Conservation (phyloP, 2,888 invertebrate genomes). For the Pristionchus arcanus region DNA sequence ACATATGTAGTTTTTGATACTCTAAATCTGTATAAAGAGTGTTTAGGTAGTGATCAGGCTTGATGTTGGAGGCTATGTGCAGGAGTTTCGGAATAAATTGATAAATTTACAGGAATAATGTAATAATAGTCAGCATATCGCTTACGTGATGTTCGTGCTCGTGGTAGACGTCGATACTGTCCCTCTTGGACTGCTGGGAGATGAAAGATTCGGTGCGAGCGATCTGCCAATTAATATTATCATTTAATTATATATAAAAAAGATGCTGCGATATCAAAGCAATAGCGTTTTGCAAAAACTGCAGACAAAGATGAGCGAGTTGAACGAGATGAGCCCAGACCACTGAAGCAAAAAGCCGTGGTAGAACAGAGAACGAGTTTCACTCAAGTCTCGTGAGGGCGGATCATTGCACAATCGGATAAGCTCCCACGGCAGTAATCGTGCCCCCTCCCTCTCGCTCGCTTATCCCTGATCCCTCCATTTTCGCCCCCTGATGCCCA, state of each 20-base stretch:
- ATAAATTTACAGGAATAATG: too few species aligned
- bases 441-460: neutral
- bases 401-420: constrained; percentile 41
- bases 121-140: too few species aligned
- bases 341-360: neutral
- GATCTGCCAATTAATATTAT: constrained; percentile 3
- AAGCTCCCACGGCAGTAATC: constrained; percentile 1
- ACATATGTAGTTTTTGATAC: too few species aligned
- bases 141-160: constrained; percentile 2
- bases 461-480: constrained; percentile 2
- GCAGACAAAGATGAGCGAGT: too few species aligned
- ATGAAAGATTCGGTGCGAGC: constrained; percentile 35
- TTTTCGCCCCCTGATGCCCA: neutral
- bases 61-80: too few species aligned
- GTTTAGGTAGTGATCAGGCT: too few species aligned
- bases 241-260: too few species aligned
- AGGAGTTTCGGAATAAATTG: neutral
- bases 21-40: too few species aligned
- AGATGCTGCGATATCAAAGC: too few species aligned
- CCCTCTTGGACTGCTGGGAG: constrained; percentile 35
- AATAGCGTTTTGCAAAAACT: too few species aligned
- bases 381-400: neutral
- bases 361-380: constrained; percentile 16
- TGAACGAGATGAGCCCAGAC: neutral
- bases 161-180: constrained; percentile 52